Percentiles rank a stretch among this genome's conserved stretches.
Evolutionary conservation across 2,113 vertebrate genomes (phyloP).

Genomic region (Tringa solitaria): DNA sequence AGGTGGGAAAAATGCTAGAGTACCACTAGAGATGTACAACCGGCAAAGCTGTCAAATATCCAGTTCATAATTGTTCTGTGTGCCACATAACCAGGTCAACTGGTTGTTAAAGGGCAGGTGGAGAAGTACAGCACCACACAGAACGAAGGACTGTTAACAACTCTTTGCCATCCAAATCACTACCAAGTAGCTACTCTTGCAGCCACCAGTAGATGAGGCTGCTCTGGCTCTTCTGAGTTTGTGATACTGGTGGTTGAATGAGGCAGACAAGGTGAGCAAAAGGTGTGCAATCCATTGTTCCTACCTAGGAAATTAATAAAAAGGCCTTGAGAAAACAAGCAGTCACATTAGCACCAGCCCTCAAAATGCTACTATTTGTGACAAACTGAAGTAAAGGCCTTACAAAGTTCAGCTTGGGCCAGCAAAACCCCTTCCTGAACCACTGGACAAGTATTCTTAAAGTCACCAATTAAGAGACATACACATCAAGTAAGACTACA

Average conservation of each 20-base stretch:
- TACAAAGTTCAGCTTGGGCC: not conserved
- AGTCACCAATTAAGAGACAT: not conserved
- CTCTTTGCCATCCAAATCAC: not conserved
- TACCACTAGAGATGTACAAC: not conserved
- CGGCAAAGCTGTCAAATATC: accelerated
- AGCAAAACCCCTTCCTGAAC: not conserved
- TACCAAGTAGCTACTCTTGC: not conserved
- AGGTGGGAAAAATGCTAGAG: not conserved
- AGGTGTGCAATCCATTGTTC: accelerated
- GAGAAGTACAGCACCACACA: not conserved
- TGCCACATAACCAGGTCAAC: not conserved
- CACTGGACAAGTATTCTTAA: not conserved
- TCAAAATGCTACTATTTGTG: not conserved
- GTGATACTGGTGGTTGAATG: not conserved
- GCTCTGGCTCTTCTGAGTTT: not conserved
- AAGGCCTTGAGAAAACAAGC: not conserved
- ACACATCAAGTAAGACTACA: not conserved
- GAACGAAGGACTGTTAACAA: not conserved
- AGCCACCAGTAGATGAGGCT: not conserved
- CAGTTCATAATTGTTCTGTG: not conserved
- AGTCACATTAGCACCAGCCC: not conserved
- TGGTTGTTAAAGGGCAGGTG: not conserved
- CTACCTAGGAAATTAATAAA: not conserved
- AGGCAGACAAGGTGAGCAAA: not conserved
- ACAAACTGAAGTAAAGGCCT: not conserved